These are phyloP conservation scores for Drosophila chauvacae DNA, from an alignment of 1,140 invertebrate species.

Conservation along the genomic window DNA sequence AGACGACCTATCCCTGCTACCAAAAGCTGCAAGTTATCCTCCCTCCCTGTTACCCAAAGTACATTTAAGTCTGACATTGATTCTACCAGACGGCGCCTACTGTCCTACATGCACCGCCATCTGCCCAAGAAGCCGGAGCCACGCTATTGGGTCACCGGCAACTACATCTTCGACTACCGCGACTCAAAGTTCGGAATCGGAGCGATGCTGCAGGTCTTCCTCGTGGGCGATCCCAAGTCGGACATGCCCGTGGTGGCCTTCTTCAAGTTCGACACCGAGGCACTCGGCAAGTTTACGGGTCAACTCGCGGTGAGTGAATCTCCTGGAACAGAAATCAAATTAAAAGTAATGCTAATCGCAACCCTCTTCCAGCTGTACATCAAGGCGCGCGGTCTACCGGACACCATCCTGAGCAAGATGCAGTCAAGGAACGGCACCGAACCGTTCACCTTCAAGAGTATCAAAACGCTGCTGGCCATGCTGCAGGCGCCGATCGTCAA, in stretches of 20 bases:
- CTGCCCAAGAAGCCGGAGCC: slow-evolving; percentile 85
- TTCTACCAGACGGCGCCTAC: slow-evolving; percentile 85
- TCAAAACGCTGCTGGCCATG: slow-evolving; percentile 85
- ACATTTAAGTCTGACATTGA: neutral
- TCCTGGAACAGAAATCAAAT: neutral
- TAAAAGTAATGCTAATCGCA: neutral
- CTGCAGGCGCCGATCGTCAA: slow-evolving; percentile 85
- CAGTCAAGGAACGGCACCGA: slow-evolving; percentile 81
- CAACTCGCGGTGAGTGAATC: slow-evolving; percentile 85
- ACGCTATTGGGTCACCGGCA: slow-evolving; percentile 87
- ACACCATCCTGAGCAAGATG: slow-evolving; percentile 74
- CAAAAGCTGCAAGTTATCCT: slow-evolving; percentile 86
- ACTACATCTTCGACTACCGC: slow-evolving; percentile 88
- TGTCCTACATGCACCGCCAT: slow-evolving; percentile 87
- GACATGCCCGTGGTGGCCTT: slow-evolving; percentile 87
- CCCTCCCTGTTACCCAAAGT: neutral
- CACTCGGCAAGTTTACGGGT: slow-evolving; percentile 86
- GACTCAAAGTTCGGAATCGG: slow-evolving; percentile 87
- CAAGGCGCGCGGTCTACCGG: slow-evolving; percentile 86
- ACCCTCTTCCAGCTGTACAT: slow-evolving; percentile 85
- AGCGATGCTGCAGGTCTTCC: slow-evolving; percentile 86
- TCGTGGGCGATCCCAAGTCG: slow-evolving; percentile 87
- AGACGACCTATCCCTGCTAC: slow-evolving; percentile 88
- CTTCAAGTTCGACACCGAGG: slow-evolving; percentile 87
- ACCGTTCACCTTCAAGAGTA: slow-evolving; percentile 84